Evolutionary conservation across 2,797 vertebrate genomes (phyloP).

Genomic region (Cephalopachus bancanus): DNA sequence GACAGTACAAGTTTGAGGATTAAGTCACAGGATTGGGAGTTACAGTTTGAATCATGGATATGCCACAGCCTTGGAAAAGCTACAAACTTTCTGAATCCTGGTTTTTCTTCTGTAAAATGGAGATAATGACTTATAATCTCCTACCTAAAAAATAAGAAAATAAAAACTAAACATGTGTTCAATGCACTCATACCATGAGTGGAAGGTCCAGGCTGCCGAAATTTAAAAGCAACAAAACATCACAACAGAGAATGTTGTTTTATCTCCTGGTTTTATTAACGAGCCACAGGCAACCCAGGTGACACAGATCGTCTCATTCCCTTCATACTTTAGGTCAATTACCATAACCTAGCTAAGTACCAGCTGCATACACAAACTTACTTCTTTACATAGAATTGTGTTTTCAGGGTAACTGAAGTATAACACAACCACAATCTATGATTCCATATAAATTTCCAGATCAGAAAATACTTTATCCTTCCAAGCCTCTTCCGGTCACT

Average conservation of each 20-base stretch:
- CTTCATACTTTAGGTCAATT: background rate
- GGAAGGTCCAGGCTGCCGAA: background rate
- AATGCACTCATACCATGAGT: background rate
- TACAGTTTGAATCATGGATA: background rate
- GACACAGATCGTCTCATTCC: background rate
- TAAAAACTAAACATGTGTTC: background rate
- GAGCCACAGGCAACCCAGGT: background rate
- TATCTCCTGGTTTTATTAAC: conserved; percentile 35
- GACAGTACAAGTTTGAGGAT: background rate
- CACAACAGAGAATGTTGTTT: background rate
- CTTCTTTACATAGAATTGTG: background rate
- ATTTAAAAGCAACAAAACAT: background rate
- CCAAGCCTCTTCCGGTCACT: background rate
- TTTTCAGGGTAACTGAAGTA: background rate
- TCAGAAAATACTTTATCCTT: background rate
- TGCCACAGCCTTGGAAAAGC: background rate
- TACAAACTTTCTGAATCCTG: background rate
- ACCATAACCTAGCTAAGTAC: background rate
- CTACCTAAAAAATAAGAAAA: background rate
- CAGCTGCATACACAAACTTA: background rate
- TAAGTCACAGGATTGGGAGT: background rate
- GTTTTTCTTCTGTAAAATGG: conserved; percentile 10
- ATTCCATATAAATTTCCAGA: background rate
- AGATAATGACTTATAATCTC: background rate
- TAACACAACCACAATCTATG: background rate